A percentile compares a stretch with the other conserved stretches of the same genome.
Evolutionary conservation across 2,888 invertebrate species (phyloP).

Genomic region (Dorcus hopei): DNA sequence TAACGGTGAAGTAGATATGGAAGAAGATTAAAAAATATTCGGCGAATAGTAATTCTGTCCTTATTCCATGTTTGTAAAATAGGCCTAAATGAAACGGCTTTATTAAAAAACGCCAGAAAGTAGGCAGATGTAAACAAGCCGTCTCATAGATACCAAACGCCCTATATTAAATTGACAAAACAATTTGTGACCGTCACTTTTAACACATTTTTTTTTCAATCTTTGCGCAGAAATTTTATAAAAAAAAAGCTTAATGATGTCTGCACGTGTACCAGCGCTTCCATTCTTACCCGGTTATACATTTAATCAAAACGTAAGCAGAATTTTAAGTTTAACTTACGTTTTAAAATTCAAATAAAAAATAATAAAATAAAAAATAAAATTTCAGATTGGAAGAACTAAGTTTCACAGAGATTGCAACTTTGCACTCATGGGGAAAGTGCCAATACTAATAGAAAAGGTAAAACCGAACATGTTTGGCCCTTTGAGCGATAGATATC

Average conservation of each 20-base stretch:
- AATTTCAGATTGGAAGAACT: constrained; percentile 59
- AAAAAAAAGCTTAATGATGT: constrained; percentile 28
- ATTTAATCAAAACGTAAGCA: constrained; percentile 63
- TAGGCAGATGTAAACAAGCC: not conserved
- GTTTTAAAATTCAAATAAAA: not conserved
- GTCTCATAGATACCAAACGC: not conserved
- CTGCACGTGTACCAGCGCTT: constrained; percentile 59
- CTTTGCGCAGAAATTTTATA: not conserved
- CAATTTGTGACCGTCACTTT: not conserved
- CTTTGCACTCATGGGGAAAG: constrained; percentile 59
- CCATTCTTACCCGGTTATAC: constrained; percentile 74
- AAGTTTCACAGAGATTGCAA: constrained; percentile 54
- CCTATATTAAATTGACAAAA: not conserved
- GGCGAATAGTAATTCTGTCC: no score
- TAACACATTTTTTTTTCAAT: no score
- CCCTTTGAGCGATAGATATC: constrained; percentile 56
- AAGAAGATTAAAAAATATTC: no score
- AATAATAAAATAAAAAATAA: no score
- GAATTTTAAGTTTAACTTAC: not conserved
- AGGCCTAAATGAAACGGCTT: no score
- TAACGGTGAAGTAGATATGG: no score
- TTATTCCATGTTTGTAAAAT: no score
- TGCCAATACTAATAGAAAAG: constrained; percentile 62
- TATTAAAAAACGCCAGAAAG: no score
- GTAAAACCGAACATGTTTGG: constrained; percentile 60